phyloP scores from a whole-genome alignment of 2,113 vertebrate genomes.

The Vireo altiloquus region DNA sequence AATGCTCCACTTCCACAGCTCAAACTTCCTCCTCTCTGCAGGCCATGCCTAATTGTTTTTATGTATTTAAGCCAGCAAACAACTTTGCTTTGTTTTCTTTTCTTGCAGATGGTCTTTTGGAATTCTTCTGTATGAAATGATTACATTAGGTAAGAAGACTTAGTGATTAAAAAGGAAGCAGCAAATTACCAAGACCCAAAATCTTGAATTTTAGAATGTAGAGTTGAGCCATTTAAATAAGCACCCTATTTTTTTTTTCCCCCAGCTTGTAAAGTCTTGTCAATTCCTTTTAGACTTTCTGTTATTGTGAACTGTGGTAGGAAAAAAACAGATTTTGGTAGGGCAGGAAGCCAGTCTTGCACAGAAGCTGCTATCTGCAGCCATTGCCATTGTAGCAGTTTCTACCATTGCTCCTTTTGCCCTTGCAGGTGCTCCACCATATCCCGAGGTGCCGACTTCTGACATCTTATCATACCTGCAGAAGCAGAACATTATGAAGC shows the following conservation, averaged over 20 bases:
- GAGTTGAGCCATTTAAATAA: neutral
- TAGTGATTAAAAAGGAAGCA: neutral
- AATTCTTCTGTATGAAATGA: constrained; percentile 91
- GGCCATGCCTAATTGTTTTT: neutral
- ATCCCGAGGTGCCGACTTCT: constrained; percentile 81
- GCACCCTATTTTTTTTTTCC: neutral
- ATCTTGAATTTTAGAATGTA: neutral
- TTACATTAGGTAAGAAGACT: constrained; percentile 82
- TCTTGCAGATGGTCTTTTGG: constrained; percentile 91
- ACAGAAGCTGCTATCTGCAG: neutral
- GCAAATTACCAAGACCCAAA: neutral
- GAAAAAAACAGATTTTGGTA: neutral
- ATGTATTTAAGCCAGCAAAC: neutral
- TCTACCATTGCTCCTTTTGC: neutral
- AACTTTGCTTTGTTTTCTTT: neutral
- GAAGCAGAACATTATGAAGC: constrained; percentile 82
- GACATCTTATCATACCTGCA: constrained; percentile 87
- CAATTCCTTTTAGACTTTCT: neutral
- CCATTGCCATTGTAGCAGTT: neutral
- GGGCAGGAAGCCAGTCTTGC: neutral
- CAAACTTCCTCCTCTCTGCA: neutral
- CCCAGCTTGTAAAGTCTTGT: neutral
- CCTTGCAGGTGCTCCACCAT: constrained; percentile 86
- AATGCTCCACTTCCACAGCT: neutral
- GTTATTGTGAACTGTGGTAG: neutral